Base-by-base conservation (phyloP, 2,888 invertebrate species). In the Dynastes tityus region DNA sequence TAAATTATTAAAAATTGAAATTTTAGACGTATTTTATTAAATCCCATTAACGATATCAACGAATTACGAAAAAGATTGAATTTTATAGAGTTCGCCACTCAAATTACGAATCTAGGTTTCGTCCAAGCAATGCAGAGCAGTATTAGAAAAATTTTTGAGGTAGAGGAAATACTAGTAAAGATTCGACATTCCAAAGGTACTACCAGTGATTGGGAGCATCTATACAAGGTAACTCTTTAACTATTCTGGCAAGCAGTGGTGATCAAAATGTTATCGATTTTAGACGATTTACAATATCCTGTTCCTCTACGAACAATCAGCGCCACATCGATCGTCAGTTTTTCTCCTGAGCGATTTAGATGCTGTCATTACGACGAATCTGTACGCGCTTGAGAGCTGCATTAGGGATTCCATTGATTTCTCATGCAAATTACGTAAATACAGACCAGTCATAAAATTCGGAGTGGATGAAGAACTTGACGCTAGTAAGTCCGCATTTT, bases 381-480 rank as follows among this genome's bases (percentile, higher is more conserved):
- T 92, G 70, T 84, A 88, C 29, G 87, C 91, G 86, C 91, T 95
- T 85, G 93, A 93, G 76, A 89, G 93, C 76, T 92, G 94, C 76
- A 93, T 96, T 87, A 92, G 93, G 81, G 91, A 92, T 83, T 92
- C 95, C n/a, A 90, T 95, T 79, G 94, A 95, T 86, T 93, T 94
- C 85, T 93, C 92, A 78, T 90, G 91, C 51, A 92, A 91, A 8
- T 91, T 90, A 81, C 89, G 89, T 6, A 91, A 91, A 82, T 92
- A 92, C 51, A 92, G 94, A 84, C 94, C 97, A 83, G 92, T 93
- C 0, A 94, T 97, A 0, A 94, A 94, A 83, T 88, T 91, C 32
- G 95, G 95, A 71, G 92, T 97, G 2, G 95, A 96, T 86, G 89
- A 92, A 2, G 92, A 92, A 80, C 89, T 97, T 64, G 97, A 97